Evolutionary conservation across 1,140 invertebrate genomes (phyloP).

Genomic region (Rhynchophorus ferrugineus): DNA sequence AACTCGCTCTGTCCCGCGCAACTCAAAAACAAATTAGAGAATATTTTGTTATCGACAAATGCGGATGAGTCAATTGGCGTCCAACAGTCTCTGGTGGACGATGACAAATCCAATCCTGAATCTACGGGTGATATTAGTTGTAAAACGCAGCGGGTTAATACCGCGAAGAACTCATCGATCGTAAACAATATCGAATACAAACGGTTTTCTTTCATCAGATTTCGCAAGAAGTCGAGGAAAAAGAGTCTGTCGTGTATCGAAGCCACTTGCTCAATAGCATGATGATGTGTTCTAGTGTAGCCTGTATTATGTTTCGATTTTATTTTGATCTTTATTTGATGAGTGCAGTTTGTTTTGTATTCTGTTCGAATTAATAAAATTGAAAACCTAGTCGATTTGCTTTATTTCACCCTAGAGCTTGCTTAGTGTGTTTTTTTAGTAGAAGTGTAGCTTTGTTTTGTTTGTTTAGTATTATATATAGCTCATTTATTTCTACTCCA

Average conservation of each 20-base stretch:
- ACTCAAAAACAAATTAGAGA: slow-evolving; percentile 35
- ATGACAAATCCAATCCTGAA: not conserved
- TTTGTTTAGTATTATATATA: too few species aligned
- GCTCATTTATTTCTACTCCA: too few species aligned
- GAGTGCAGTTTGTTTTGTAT: not conserved
- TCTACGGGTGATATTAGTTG: not conserved
- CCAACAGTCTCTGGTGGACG: slow-evolving; percentile 17
- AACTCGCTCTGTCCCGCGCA: slow-evolving; percentile 33
- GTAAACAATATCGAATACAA: slow-evolving; percentile 19
- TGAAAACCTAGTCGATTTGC: too few species aligned
- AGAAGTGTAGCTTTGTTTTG: too few species aligned
- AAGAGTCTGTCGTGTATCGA: slow-evolving; percentile 16
- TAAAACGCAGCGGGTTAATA: slow-evolving; percentile 22
- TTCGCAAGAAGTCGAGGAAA: slow-evolving; percentile 9
- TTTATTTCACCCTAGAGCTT: too few species aligned
- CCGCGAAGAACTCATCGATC: slow-evolving; percentile 5
- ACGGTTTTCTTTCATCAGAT: slow-evolving; percentile 28
- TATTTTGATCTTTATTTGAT: not conserved
- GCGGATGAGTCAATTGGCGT: too few species aligned
- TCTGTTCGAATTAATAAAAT: not conserved
- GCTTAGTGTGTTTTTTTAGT: too few species aligned
- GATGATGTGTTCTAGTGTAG: not conserved
- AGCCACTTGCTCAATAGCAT: not conserved
- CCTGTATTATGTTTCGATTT: not conserved
- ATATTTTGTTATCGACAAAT: slow-evolving; percentile 25